Evolutionary conservation across 2,888 invertebrate species (phyloP).

Genomic region (Acronicta aceris): DNA sequence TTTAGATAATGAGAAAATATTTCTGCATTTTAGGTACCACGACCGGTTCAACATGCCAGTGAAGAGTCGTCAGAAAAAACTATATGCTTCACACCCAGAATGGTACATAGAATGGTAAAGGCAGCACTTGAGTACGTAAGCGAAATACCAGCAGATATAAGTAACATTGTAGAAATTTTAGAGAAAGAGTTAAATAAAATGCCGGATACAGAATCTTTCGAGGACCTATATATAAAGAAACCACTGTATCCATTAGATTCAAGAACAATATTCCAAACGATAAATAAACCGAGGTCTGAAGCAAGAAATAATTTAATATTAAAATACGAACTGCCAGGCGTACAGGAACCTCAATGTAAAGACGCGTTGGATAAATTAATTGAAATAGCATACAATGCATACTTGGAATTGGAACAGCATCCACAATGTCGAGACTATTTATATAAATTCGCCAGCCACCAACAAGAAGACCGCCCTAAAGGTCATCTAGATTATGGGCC

Average conservation of each 20-base stretch:
- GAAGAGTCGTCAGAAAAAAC: conserved; percentile 26
- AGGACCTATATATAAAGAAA: conserved; percentile 11
- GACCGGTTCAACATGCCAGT: conserved; percentile 5
- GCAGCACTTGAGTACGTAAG: conserved; percentile 39
- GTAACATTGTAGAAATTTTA: conserved; percentile 23
- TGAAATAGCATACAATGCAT: conserved; percentile 56
- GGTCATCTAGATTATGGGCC: conserved; percentile 18
- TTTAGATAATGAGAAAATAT: no score
- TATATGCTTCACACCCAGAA: conserved; percentile 34
- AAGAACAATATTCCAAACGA: conserved; percentile 22
- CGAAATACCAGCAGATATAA: conserved; percentile 30
- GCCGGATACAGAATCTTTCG: conserved; percentile 2
- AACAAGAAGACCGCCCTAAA: conserved; percentile 28
- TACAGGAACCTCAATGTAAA: conserved; percentile 55
- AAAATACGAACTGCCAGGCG: conserved; percentile 56
- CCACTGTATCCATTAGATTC: conserved; percentile 40
- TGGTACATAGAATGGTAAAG: conserved; percentile 36
- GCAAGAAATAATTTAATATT: conserved; percentile 51
- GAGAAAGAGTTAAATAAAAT: conserved; percentile 31
- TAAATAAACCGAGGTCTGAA: conserved; percentile 20
- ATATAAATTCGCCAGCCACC: conserved; percentile 26
- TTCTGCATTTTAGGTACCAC: conserved; percentile 18
- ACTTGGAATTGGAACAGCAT: conserved; percentile 47
- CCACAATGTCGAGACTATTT: conserved; percentile 51
- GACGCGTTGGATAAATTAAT: conserved; percentile 58